phyloP scores from a whole-genome alignment of 2,113 vertebrate genomes.

The Muntiacus reevesi region DNA sequence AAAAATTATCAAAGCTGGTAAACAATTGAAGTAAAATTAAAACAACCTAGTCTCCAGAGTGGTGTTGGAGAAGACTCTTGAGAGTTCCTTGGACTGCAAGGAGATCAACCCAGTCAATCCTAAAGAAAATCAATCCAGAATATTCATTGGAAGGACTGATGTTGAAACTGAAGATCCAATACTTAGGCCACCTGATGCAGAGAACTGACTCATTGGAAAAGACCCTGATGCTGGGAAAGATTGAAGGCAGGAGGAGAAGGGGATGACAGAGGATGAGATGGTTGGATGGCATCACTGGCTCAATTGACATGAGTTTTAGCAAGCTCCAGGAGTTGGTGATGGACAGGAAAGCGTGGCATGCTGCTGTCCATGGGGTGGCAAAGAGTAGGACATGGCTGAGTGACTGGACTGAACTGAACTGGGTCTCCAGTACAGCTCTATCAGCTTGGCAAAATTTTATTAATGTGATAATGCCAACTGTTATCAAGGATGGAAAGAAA shows the following conservation, averaged over 20 bases:
- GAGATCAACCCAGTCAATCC: not conserved
- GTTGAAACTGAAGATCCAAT: not conserved
- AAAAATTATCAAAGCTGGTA: not conserved
- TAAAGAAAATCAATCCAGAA: not conserved
- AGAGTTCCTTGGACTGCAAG: not conserved
- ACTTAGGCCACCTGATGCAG: not conserved
- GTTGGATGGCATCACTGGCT: not conserved
- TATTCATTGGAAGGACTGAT: not conserved
- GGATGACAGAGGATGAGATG: not conserved
- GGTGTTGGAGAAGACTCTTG: not conserved
- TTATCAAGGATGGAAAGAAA: not conserved
- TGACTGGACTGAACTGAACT: not conserved
- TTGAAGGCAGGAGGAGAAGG: accelerated
- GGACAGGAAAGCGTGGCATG: not conserved
- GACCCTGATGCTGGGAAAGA: not conserved
- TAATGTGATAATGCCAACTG: not conserved
- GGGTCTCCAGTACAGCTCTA: not conserved
- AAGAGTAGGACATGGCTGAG: accelerated
- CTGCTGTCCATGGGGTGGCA: accelerated
- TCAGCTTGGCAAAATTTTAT: not conserved
- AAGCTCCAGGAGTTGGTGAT: not conserved
- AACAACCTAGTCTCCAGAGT: not conserved
- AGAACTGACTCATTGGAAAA: not conserved
- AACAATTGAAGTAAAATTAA: not conserved
- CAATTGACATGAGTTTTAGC: not conserved